Percentiles rank a stretch among this genome's conserved stretches.
These are phyloP conservation scores for Oxyura jamaicensis DNA, from an alignment of 2,113 vertebrate genomes.

Conservation along the genomic window DNA sequence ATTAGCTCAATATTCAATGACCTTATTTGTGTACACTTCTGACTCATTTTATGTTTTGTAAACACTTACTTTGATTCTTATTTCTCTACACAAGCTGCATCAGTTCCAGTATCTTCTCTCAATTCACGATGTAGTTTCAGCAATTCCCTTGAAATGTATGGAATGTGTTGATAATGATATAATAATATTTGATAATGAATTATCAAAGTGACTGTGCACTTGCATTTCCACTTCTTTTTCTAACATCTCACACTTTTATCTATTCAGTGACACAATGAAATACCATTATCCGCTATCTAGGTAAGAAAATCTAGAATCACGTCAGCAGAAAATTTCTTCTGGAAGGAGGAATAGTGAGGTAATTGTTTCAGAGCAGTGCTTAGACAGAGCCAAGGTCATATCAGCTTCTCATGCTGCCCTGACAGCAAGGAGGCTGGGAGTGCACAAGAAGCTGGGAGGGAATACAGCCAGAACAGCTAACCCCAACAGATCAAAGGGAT, in stretches of 20 bases:
- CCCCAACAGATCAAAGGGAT: background rate
- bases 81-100: background rate
- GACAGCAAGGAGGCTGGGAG: background rate
- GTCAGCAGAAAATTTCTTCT: background rate
- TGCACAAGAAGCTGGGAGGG: background rate
- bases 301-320: background rate
- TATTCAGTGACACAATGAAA: background rate
- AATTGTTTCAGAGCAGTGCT: too few relatives aligned
- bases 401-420: background rate
- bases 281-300: background rate
- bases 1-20: slow-evolving; percentile 38
- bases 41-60: slow-evolving; percentile 37
- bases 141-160: background rate
- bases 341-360: background rate
- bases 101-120: background rate
- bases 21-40: slow-evolving; percentile 32
- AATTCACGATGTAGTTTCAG: background rate
- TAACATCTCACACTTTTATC: background rate
- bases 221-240: background rate
- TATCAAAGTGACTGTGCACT: background rate
- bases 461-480: background rate
- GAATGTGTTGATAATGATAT: background rate
- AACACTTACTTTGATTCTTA: slow-evolving; percentile 17
- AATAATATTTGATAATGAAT: background rate
- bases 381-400: too few relatives aligned